These are phyloP conservation scores for Gyps fulvus DNA, from an alignment of 2,113 vertebrate species.

Conservation along the genomic window DNA sequence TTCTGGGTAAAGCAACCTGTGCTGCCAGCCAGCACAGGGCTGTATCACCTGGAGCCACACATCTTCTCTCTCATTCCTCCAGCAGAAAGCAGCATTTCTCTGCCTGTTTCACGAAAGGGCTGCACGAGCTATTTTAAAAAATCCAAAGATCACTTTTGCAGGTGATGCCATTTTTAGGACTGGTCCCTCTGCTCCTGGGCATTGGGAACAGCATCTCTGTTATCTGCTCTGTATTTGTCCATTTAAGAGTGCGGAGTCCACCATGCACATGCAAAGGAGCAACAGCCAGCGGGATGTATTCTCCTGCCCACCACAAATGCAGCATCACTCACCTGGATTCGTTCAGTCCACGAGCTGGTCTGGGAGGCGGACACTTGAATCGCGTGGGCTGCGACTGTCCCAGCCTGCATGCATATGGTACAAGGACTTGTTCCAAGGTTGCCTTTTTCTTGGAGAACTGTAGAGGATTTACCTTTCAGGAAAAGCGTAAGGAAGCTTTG, in stretches of 20 bases:
- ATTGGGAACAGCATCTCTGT: not conserved
- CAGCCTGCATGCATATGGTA: not conserved
- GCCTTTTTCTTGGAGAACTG: not conserved
- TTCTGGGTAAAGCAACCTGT: not conserved
- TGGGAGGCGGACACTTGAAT: not conserved
- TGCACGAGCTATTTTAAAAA: not conserved
- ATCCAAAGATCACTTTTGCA: not conserved
- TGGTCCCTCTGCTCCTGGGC: not conserved
- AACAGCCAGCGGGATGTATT: not conserved
- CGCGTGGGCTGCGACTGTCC: accelerated
- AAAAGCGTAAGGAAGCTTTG: not conserved
- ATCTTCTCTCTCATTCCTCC: not conserved
- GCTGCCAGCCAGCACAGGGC: not conserved
- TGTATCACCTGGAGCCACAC: not conserved
- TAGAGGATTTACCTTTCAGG: not conserved
- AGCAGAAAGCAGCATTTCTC: not conserved
- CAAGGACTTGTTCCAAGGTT: not conserved
- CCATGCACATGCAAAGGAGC: accelerated
- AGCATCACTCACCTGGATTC: not conserved
- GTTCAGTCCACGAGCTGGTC: accelerated
- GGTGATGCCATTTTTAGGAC: not conserved
- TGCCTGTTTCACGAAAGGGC: not conserved
- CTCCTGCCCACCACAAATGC: not conserved
- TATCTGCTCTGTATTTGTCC: not conserved
- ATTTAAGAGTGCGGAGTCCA: not conserved